A percentile compares a stretch with the other conserved stretches of the same genome.
Conservation (phyloP, 2,113 vertebrate species). For the Aphelocoma coerulescens region DNA sequence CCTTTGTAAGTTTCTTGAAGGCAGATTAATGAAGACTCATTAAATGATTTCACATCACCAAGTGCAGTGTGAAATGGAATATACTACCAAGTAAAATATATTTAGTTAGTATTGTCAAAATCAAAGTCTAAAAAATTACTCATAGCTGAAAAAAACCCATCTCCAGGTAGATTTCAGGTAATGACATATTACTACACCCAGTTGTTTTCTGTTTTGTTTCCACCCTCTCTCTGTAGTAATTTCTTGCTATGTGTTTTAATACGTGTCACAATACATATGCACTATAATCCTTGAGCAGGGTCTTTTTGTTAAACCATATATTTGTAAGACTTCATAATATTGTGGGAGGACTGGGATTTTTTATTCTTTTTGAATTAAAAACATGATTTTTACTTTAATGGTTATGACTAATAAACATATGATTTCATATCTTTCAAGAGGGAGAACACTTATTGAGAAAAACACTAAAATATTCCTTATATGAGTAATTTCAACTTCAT, state of each 20-base stretch:
- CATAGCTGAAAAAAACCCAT: background rate
- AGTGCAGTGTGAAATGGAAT: background rate
- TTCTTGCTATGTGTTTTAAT: background rate
- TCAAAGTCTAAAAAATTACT: background rate
- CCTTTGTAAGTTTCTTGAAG: background rate
- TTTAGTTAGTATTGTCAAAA: background rate
- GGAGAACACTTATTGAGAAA: background rate
- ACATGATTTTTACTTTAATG: background rate
- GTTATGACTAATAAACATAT: background rate
- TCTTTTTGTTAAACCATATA: background rate
- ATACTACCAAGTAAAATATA: background rate
- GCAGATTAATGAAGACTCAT: background rate
- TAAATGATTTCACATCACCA: background rate
- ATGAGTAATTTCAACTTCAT: background rate
- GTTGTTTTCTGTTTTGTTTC: background rate
- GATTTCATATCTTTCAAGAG: background rate
- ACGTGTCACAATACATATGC: background rate
- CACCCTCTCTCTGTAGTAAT: background rate
- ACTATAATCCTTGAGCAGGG: background rate
- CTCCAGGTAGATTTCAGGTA: background rate
- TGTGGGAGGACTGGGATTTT: background rate
- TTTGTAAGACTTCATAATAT: background rate
- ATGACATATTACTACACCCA: background rate
- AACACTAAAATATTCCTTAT: background rate
- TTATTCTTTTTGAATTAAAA: background rate